Evolutionary conservation across 2,797 vertebrate genomes (phyloP).

Genomic region (Thripadectes ignobilis): DNA sequence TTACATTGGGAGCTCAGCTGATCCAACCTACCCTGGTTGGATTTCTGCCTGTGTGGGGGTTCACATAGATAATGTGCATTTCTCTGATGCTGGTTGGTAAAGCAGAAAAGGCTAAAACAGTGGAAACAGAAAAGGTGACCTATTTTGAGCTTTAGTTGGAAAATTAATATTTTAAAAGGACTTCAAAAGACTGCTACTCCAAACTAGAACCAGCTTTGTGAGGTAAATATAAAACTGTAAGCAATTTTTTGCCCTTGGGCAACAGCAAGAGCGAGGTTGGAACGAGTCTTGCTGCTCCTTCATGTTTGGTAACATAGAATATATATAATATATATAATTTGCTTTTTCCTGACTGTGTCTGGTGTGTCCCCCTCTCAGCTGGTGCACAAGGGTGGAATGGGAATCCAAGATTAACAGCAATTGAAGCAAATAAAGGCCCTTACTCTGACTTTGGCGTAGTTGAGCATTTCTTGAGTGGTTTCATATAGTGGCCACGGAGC

Average conservation of each 20-base stretch:
- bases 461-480: constrained; percentile 91
- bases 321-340: not conserved
- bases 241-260: not conserved
- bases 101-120: not conserved
- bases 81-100: not conserved
- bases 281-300: not conserved
- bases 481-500: constrained; percentile 92
- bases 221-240: not conserved
- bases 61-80: not conserved
- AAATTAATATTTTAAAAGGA: not conserved
- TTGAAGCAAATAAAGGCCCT: not conserved
- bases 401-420: not conserved
- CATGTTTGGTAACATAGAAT: not conserved
- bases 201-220: not conserved
- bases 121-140: not conserved
- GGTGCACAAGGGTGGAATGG: not conserved
- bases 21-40: not conserved
- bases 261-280: not conserved
- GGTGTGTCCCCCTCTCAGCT: not conserved
- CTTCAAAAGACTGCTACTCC: not conserved
- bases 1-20: not conserved
- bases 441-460: constrained; percentile 82
- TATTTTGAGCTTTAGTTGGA: not conserved
- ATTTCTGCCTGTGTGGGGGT: not conserved
- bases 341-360: not conserved